phyloP scores from a whole-genome alignment of 1,140 invertebrate genomes.

The Hycleus cichorii region DNA sequence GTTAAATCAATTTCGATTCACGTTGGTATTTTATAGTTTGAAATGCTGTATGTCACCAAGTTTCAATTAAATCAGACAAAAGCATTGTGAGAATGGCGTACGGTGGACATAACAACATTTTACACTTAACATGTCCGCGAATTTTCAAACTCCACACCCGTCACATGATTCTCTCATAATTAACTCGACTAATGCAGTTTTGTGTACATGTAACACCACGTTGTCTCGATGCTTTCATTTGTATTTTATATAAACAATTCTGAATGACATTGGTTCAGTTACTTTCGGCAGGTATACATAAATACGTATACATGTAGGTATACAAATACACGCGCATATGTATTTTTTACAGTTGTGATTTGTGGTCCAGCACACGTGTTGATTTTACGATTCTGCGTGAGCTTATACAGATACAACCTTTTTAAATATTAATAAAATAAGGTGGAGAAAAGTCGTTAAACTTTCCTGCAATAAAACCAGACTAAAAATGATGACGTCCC shows the following conservation, averaged over 20 bases:
- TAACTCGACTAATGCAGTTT: conserved; percentile 15
- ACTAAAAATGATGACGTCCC: too few species aligned
- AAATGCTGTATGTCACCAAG: conserved; percentile 29
- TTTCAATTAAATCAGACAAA: conserved; percentile 30
- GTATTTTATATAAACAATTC: conserved; percentile 12
- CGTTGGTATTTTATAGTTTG: conserved; percentile 19
- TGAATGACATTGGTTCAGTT: conserved; percentile 11
- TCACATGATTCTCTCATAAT: conserved; percentile 15
- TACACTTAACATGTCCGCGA: conserved; percentile 33
- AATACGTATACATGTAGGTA: too few species aligned
- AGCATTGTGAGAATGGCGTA: conserved; percentile 21
- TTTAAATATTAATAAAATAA: conserved; percentile 5
- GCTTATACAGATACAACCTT: conserved; percentile 5
- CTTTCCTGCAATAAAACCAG: too few species aligned
- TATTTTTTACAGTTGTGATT: neutral
- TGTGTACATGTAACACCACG: conserved; percentile 11
- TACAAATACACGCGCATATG: too few species aligned
- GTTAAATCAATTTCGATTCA: conserved; percentile 17
- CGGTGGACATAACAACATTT: conserved; percentile 31
- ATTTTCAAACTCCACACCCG: conserved; percentile 19
- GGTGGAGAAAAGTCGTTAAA: neutral
- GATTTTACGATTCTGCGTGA: conserved; percentile 6
- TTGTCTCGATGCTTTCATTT: conserved; percentile 10
- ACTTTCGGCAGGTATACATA: neutral
- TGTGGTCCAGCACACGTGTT: conserved; percentile 4